Conservation (phyloP, 2,888 invertebrate genomes). For the Limenitis camilla region DNA sequence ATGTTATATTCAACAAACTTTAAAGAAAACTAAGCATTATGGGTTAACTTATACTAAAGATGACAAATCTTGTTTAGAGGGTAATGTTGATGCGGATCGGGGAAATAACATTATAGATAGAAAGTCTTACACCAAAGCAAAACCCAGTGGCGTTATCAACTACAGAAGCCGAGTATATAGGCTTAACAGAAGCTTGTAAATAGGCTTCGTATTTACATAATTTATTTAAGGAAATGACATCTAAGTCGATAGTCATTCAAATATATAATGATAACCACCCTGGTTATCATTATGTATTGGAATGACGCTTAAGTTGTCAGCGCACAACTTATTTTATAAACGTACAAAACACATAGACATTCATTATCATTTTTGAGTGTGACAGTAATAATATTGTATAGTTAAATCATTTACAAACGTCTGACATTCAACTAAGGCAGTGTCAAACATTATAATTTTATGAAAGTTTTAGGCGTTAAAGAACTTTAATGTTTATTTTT, state of each 20-base stretch:
- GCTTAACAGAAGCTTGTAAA: slow-evolving; percentile 19
- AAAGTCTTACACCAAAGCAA: slow-evolving; percentile 26
- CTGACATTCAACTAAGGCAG: slow-evolving; percentile 12
- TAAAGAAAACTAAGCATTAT: slow-evolving; percentile 4
- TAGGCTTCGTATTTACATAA: slow-evolving; percentile 23
- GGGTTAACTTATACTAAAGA: slow-evolving; percentile 4
- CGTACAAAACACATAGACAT: slow-evolving; percentile 26
- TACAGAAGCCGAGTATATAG: too few relatives aligned
- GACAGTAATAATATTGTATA: slow-evolving; percentile 13
- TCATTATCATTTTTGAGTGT: slow-evolving; percentile 19
- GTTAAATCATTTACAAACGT: slow-evolving; percentile 10
- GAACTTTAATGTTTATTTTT: too few relatives aligned
- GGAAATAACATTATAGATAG: slow-evolving; percentile 11
- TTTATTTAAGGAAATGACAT: slow-evolving; percentile 16
- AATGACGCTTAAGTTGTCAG: slow-evolving; percentile 6
- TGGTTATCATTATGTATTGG: too few relatives aligned
- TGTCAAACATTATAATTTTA: slow-evolving; percentile 1
- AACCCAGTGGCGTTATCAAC: slow-evolving; percentile 33
- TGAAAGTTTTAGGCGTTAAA: background rate
- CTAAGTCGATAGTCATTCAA: too few relatives aligned
- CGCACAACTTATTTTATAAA: slow-evolving; percentile 17
- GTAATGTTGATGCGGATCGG: slow-evolving; percentile 16
- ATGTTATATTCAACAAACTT: slow-evolving; percentile 15
- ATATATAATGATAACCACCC: too few relatives aligned
- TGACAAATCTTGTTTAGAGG: background rate